A percentile compares a stretch with the other conserved stretches of the same genome.
phyloP scores from a whole-genome alignment of 2,113 vertebrate species.

The Nothoprocta pentlandii region DNA sequence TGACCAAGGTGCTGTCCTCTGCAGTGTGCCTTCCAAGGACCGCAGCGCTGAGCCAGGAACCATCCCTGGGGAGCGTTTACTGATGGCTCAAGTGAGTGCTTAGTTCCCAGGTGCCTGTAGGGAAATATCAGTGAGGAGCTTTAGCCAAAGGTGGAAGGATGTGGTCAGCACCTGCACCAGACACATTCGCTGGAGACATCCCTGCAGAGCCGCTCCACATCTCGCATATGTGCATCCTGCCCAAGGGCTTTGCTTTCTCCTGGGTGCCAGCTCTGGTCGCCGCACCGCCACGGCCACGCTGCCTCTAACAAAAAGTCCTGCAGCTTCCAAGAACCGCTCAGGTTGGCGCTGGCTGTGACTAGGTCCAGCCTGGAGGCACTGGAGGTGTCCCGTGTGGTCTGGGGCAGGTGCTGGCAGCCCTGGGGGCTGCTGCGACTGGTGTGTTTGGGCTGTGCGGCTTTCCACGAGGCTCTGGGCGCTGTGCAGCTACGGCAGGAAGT shows the following conservation, averaged over 20 bases:
- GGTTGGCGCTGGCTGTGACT: background rate
- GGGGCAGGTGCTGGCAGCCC: fast-evolving
- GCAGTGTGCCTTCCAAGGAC: too few species aligned
- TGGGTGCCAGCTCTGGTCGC: too few species aligned
- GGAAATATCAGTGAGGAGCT: background rate
- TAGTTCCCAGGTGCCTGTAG: too few species aligned
- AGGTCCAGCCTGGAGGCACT: background rate
- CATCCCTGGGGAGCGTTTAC: too few species aligned
- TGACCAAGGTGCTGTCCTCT: background rate
- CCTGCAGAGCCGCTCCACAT: background rate
- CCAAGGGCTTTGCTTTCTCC: too few species aligned
- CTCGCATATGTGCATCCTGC: too few species aligned
- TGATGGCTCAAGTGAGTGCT: too few species aligned
- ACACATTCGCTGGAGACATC: too few species aligned
- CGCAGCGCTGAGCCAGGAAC: too few species aligned
- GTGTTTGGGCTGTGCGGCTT: background rate
- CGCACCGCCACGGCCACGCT: background rate
- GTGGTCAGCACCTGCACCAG: background rate
- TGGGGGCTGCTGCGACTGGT: fast-evolving
- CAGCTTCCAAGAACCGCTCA: fast-evolving
- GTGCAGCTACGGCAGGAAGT: background rate
- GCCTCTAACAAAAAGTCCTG: background rate
- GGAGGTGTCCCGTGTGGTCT: fast-evolving
- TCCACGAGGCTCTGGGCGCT: background rate
- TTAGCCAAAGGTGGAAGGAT: background rate